Conservation (phyloP, 1,140 invertebrate genomes). For the Drosophila carrolli region DNA sequence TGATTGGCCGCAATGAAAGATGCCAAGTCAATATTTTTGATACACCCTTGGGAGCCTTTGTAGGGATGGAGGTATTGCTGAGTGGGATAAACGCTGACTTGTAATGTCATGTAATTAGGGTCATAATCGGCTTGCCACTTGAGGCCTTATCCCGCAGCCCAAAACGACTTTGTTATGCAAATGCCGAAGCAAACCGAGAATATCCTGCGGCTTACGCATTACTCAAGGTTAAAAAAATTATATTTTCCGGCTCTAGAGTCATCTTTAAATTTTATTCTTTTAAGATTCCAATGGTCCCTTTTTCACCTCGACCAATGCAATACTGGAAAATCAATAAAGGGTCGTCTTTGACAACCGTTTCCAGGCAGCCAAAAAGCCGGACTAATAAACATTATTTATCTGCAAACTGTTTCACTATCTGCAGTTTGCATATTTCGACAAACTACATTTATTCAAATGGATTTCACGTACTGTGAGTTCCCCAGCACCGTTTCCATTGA, state of each 20-base stretch:
- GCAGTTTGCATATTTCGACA: neutral
- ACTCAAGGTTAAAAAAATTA: neutral
- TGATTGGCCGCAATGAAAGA: slow-evolving; percentile 52
- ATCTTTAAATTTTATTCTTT: neutral
- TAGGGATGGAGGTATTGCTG: slow-evolving; percentile 8
- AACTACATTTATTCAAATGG: slow-evolving; percentile 54
- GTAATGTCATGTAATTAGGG: slow-evolving; percentile 82
- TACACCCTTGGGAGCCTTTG: slow-evolving; percentile 10
- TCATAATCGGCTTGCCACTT: slow-evolving; percentile 77
- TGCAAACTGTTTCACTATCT: slow-evolving; percentile 2
- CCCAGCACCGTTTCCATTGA: slow-evolving; percentile 78
- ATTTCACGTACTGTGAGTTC: slow-evolving; percentile 81
- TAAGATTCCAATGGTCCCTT: neutral
- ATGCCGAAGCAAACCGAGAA: slow-evolving; percentile 21
- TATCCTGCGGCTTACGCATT: slow-evolving; percentile 1
- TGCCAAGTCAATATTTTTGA: slow-evolving; percentile 72
- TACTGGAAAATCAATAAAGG: slow-evolving; percentile 8
- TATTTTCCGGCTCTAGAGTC: neutral
- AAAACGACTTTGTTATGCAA: slow-evolving; percentile 74
- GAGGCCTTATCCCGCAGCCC: slow-evolving; percentile 44
- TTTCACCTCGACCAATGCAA: neutral
- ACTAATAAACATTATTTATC: slow-evolving; percentile 51
- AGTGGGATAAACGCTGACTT: slow-evolving; percentile 57
- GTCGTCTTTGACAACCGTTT: slow-evolving; percentile 40
- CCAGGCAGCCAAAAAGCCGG: slow-evolving; percentile 29